These are phyloP conservation scores for Dryoscopus gambensis DNA, from an alignment of 2,113 vertebrate species.

Conservation along the genomic window DNA sequence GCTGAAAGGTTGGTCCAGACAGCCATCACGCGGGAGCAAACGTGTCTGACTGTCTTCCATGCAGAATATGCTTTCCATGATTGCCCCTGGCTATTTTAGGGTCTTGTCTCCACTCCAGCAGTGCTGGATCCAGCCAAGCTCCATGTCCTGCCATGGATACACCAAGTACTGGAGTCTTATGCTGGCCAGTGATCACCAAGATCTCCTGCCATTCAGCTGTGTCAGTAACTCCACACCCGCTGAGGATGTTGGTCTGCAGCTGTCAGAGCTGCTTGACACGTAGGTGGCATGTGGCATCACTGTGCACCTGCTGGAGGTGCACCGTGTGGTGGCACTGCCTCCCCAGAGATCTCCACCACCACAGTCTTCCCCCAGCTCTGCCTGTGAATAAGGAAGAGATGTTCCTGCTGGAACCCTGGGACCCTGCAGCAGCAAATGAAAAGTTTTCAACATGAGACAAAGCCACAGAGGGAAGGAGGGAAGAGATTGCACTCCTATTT, in stretches of 20 bases:
- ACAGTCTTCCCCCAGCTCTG: not conserved
- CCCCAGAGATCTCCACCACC: not conserved
- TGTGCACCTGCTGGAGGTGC: not conserved
- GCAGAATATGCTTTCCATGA: not conserved
- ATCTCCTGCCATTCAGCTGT: not conserved
- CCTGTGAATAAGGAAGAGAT: fast-evolving
- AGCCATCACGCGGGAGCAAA: not conserved
- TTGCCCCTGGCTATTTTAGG: not conserved
- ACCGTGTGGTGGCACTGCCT: not conserved
- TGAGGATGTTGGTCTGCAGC: not conserved
- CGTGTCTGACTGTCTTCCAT: not conserved
- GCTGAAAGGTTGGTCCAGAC: not conserved
- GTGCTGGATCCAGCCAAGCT: not conserved
- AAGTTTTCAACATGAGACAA: not conserved
- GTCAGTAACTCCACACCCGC: not conserved
- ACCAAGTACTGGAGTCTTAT: not conserved
- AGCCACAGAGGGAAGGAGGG: not conserved
- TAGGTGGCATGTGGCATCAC: not conserved
- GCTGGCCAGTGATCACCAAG: not conserved
- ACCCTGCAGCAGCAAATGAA: not conserved
- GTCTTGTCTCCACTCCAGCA: not conserved
- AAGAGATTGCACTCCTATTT: not conserved
- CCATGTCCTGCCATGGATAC: not conserved
- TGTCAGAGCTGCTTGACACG: fast-evolving
- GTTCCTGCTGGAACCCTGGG: not conserved